Conservation (phyloP, 2,888 invertebrate genomes). For the Lumbricus terrestris region DNA sequence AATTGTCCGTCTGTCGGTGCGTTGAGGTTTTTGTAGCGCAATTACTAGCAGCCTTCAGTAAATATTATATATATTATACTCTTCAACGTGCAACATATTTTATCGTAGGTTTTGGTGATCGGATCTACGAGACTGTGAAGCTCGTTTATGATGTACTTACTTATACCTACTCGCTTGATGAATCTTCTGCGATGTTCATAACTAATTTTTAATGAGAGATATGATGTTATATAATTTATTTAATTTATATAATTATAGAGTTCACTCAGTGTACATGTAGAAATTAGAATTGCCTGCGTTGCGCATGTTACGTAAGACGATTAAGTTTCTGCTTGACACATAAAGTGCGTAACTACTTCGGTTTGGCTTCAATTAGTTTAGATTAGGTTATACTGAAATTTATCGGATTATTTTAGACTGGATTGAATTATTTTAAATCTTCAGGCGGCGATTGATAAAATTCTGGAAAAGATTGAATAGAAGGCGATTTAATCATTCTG, state of each 20-base stretch:
- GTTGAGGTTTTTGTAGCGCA: background rate
- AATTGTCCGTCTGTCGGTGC: background rate
- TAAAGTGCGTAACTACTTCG: background rate
- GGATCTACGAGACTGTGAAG: background rate
- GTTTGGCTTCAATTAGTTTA: background rate
- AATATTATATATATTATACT: background rate
- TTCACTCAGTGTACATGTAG: background rate
- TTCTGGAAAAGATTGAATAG: too few relatives aligned
- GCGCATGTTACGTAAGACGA: background rate
- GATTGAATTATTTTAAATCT: too few relatives aligned
- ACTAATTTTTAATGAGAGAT: too few relatives aligned
- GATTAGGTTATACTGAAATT: background rate
- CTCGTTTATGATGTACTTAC: background rate
- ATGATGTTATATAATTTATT: too few relatives aligned
- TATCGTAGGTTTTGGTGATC: background rate
- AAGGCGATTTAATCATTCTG: too few relatives aligned
- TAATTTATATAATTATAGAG: too few relatives aligned
- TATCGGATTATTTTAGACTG: too few relatives aligned
- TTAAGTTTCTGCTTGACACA: background rate
- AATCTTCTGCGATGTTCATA: background rate
- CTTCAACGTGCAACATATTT: background rate
- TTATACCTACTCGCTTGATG: background rate
- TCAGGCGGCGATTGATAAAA: too few relatives aligned
- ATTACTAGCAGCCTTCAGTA: background rate
- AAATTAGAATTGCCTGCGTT: background rate